Evolutionary conservation across 2,797 vertebrate genomes (phyloP).

Genomic region (Huso huso): DNA sequence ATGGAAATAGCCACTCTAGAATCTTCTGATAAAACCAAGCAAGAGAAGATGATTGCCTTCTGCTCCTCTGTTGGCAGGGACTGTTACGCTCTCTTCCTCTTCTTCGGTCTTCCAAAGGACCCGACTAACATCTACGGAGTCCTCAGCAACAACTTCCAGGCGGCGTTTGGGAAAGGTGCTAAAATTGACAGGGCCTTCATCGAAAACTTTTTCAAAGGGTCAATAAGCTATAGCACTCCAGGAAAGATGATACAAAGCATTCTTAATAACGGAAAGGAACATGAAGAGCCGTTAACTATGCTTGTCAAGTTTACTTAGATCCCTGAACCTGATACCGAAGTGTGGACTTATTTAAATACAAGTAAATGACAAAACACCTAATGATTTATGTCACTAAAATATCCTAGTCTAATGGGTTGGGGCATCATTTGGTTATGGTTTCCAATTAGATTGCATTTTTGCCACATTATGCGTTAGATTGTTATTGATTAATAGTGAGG

Average conservation of each 20-base stretch:
- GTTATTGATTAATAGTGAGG: too few relatives aligned
- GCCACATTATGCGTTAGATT: too few relatives aligned
- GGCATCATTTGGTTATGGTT: too few relatives aligned
- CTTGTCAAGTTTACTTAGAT: slow-evolving; percentile 58
- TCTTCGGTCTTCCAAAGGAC: slow-evolving; percentile 50
- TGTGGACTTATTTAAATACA: background rate
- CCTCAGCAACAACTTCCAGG: slow-evolving; percentile 61
- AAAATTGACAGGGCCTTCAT: slow-evolving; percentile 46
- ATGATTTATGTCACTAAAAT: too few relatives aligned
- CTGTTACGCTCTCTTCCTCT: slow-evolving; percentile 63
- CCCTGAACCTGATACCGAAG: too few relatives aligned
- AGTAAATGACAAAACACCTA: too few relatives aligned
- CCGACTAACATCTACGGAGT: slow-evolving; percentile 52
- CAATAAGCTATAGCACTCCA: slow-evolving; percentile 43
- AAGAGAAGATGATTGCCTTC: slow-evolving; percentile 55
- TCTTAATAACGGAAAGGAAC: slow-evolving; percentile 30
- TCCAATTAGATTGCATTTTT: too few relatives aligned
- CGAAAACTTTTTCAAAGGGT: slow-evolving; percentile 58
- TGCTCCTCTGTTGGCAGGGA: slow-evolving; percentile 55
- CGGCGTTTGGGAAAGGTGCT: slow-evolving; percentile 41
- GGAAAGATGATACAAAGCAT: slow-evolving; percentile 54
- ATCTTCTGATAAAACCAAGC: slow-evolving; percentile 33
- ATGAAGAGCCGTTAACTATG: slow-evolving; percentile 44
- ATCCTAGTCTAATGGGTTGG: too few relatives aligned
- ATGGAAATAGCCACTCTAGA: slow-evolving; percentile 44